A percentile compares a stretch with the other conserved stretches of the same genome.
Evolutionary conservation across 1,140 invertebrate species (phyloP).

Genomic region (Drosophila murphyi): DNA sequence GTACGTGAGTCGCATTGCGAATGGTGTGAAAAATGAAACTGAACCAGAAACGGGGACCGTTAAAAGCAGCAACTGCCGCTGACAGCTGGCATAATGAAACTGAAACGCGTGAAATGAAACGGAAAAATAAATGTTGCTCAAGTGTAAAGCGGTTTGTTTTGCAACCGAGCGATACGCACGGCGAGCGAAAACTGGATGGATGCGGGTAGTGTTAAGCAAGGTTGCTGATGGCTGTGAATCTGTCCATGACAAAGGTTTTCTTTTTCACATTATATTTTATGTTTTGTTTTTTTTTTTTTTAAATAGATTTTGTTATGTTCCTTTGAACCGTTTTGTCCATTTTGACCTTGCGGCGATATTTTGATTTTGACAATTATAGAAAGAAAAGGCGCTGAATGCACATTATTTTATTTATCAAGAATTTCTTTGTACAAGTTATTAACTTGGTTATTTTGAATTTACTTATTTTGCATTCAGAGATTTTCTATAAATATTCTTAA

Average conservation of each 20-base stretch:
- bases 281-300: slow-evolving; percentile 12
- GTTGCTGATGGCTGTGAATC: slow-evolving; percentile 14
- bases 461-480: not conserved
- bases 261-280: slow-evolving; percentile 20
- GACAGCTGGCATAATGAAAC: slow-evolving; percentile 68
- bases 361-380: slow-evolving; percentile 33
- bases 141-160: slow-evolving; percentile 56
- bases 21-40: slow-evolving; percentile 66
- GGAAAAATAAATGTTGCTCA: slow-evolving; percentile 68
- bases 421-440: not conserved
- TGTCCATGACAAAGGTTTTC: slow-evolving; percentile 50
- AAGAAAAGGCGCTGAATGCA: slow-evolving; percentile 16
- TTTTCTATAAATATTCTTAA: no score
- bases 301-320: slow-evolving; percentile 10
- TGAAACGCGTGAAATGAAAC: slow-evolving; percentile 65
- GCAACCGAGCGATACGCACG: slow-evolving; percentile 17
- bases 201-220: not conserved
- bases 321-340: slow-evolving; percentile 23
- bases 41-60: slow-evolving; percentile 23
- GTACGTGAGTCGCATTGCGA: slow-evolving; percentile 60
- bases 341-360: slow-evolving; percentile 37
- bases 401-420: slow-evolving; percentile 5
- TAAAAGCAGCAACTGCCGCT: slow-evolving; percentile 50
- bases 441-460: not conserved
- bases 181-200: not conserved